Evolutionary conservation across 2,797 vertebrate genomes (phyloP).

Genomic region (Chromis chromis): DNA sequence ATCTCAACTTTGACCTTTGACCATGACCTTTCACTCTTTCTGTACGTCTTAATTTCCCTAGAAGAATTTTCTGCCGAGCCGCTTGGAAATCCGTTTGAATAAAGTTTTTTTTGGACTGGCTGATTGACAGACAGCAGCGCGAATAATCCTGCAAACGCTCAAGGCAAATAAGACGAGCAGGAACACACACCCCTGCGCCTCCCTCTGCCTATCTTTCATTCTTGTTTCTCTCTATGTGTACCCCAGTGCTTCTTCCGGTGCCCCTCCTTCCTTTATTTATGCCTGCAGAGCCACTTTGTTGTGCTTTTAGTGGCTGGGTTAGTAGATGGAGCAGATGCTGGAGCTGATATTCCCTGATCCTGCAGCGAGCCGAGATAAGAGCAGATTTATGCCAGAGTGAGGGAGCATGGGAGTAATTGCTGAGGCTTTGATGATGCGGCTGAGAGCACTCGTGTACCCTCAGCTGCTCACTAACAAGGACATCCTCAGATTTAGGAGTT

Average conservation of each 20-base stretch:
- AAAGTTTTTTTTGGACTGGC: conserved; percentile 26
- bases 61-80: conserved; percentile 40
- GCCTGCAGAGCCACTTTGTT: conserved; percentile 82
- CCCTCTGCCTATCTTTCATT: conserved; percentile 53
- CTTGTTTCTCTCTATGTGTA: conserved; percentile 31
- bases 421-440: conserved; percentile 82
- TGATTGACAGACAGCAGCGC: conserved; percentile 65
- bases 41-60: conserved; percentile 70
- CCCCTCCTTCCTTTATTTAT: conserved; percentile 77
- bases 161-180: conserved; percentile 63
- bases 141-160: conserved; percentile 52
- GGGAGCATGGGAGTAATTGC: conserved; percentile 82
- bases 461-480: conserved; percentile 82
- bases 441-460: conserved; percentile 74
- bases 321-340: conserved; percentile 82
- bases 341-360: conserved; percentile 81
- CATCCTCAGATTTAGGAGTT: conserved; percentile 75
- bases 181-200: conserved; percentile 38
- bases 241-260: conserved; percentile 49
- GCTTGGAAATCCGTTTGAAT: conserved; percentile 35
- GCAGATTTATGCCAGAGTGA: conserved; percentile 83
- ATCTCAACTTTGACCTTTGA: conserved; percentile 68
- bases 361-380: conserved; percentile 81
- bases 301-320: conserved; percentile 81
- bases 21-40: conserved; percentile 40